Evolutionary conservation across 2,888 invertebrate species (phyloP), one percentile per base, ranked within the genome.

Genomic region (Nomada flava): DNA sequence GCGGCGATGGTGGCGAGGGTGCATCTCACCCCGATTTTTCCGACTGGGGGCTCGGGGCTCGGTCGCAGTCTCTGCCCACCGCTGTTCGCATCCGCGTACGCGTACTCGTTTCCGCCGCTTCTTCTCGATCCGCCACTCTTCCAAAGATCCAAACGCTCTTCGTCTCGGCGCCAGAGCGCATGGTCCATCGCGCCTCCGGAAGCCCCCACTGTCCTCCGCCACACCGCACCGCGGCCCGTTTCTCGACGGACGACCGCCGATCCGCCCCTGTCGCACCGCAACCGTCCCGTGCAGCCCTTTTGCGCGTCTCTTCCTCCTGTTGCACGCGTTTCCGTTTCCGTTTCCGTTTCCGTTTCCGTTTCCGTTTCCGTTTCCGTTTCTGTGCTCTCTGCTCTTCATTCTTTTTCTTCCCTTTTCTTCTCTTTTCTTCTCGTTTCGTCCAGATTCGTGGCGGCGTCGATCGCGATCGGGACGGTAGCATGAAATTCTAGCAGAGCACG

Each of bases 1-100:
- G 89, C 87, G 90, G 86, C 70, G 67, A 85, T 85, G 88, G 87
- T 87, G 90, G 82, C 82, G 86, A 86, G 87, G 90, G 91, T 85
- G 90, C 91, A 91, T 91, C 89, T 90, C 91, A 90, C 89, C 91
- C 91, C 89, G 91, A 76, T 85, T 76, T 68, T 87, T 89, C 88
- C 92, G 92, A 13, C 23, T 23, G 23, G 26, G 47, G 57, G 90
- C 92, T 88, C 90, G 88, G 88, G 90, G 92, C 91, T 92, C 59
- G 47, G 90, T 90, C 91, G 92, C 90, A 80, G 82, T 87, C 84
- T 86, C 88, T 91, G 90, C 90, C 88, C 84, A 67, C 65, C 88
- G 90, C 87, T 88, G 90, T 90, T 53, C 72, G 72, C 72, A 59
- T 53, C 23, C 72, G 53, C 63, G 62, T 9, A 26, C 71, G 52